Evolutionary conservation across 2,888 invertebrate species (phyloP).

Genomic region (Caenorhabditis auriculariae): DNA sequence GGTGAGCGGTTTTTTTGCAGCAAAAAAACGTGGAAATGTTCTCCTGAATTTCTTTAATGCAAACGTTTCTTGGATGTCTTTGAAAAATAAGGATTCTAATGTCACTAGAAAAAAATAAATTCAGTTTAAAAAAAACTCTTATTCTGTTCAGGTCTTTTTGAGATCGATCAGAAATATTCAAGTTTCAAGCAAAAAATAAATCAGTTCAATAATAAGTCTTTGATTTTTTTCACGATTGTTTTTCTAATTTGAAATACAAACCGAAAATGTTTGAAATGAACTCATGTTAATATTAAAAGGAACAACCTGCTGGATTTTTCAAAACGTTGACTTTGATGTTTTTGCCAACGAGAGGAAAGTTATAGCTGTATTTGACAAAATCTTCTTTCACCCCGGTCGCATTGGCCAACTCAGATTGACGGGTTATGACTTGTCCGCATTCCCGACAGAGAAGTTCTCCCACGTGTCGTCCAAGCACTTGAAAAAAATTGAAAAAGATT

Average conservation of each 20-base stretch:
- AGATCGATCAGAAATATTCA: too few relatives aligned
- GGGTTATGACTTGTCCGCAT: constrained; percentile 31
- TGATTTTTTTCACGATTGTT: too few relatives aligned
- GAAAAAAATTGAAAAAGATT: too few relatives aligned
- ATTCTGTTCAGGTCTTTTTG: too few relatives aligned
- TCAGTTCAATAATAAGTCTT: too few relatives aligned
- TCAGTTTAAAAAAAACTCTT: too few relatives aligned
- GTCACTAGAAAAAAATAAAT: not conserved
- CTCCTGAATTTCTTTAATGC: too few relatives aligned
- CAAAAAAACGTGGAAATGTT: constrained; percentile 36
- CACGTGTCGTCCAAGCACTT: constrained; percentile 18
- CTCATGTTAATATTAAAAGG: too few relatives aligned
- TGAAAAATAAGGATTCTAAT: not conserved
- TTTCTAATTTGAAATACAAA: too few relatives aligned
- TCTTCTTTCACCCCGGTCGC: constrained; percentile 17
- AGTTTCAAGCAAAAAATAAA: too few relatives aligned
- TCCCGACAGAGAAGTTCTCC: constrained; percentile 36
- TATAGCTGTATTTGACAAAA: constrained; percentile 29
- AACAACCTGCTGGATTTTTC: constrained; percentile 30
- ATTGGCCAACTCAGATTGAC: constrained; percentile 33
- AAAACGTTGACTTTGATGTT: constrained; percentile 34
- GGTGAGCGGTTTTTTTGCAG: constrained; percentile 27
- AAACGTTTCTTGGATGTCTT: not conserved
- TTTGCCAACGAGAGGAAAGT: constrained; percentile 34
- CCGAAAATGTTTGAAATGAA: too few relatives aligned